Base-by-base conservation (phyloP, 2,888 invertebrate species). In the Pyrrhosoma nymphula region DNA sequence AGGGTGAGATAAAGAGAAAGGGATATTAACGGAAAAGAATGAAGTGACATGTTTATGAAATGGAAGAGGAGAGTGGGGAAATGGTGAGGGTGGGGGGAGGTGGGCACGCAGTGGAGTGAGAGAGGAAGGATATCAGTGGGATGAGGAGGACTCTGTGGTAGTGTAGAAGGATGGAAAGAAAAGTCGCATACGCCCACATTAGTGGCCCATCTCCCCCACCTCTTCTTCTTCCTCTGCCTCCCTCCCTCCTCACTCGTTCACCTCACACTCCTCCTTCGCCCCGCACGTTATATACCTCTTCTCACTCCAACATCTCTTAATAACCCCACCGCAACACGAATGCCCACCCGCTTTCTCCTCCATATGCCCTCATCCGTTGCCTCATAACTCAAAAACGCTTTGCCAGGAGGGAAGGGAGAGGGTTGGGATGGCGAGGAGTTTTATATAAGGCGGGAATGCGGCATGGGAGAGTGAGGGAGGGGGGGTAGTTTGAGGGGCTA, bases 321-420 rank as follows among this genome's bases (percentile, higher is more conserved):
- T 82, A 82, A 82, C 82, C 82, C 18, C 82, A 82, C 82, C 82
- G 82, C 82, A 82, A 82, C 82, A 82, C 82, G 82, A 82, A 82
- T 82, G 82, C 82, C 82, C 82, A 82, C 82, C 82, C 82, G 35
- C 82, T 82, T 82, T 82, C 93, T 69, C 69, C 47, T 69, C 60
- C 90, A 39, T 93, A 91, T 35, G 60, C 91, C 39, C 63, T 63
- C 93, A 47, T 93, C 93, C 93, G 39, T 96, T 96, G 96, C 96
- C 96, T 96, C 96, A 96, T 96, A 96, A 96, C 96, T 96, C 95
- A 56, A 89, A 95, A 90, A 82, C 47, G 55, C 95, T 35, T 60
- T 55, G 39, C 26, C 39, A 35, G 75, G 91, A 89, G 90, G 90
- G 89, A 56, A 75, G 60, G 55, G 35, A 56, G 93, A 93, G 75